Evolutionary conservation across 2,888 invertebrate genomes (phyloP), one percentile per base, ranked within the genome.

Genomic region (Oligia latruncula): DNA sequence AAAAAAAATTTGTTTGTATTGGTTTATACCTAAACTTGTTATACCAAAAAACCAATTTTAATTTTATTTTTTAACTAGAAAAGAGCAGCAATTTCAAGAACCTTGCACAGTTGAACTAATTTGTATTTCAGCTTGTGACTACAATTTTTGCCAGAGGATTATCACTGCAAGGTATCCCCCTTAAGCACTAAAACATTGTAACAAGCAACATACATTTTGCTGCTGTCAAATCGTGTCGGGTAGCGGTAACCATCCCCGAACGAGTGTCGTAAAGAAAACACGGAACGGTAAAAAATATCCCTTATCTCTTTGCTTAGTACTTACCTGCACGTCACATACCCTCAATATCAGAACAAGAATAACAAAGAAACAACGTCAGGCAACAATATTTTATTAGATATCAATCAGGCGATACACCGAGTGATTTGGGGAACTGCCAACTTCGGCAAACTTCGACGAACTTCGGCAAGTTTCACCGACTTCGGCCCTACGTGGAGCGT

Each of bases 361-460:
- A 81, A 78, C 72, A 82, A 83, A 80, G 78, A 79, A 88, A 89
- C 83, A 84, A 82, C 84, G 78, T 79, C 70, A 74, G 70, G 58
- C 80, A 89, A 88, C 88, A 80, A 83, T 89, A 80, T 83, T 88
- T 85, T 78, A 87, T 89, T 86, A 81, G 78, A 55, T 82, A 84
- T 81, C 86, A 88, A 88, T 89, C 90, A 88, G 77, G 62, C 76
- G 82, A 87, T 81, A 84, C 80, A 74, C 73, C 71, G 64, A 82
- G 77, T 87, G 88, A 88, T 87, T 88, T 80, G 74, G 67, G 70
- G 81, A 87, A 86, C 84, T 89, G 65, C 77, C 66, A 84, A 84
- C 55, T 74, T 87, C 72, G 73, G n/a, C 23, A 55, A 80, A 85
- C 66, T 85, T 77, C 71, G 80, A 60, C 43, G 15, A 83, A 82